phyloP scores from a whole-genome alignment of 2,113 vertebrate genomes.

The Choloepus hoffmanni region DNA sequence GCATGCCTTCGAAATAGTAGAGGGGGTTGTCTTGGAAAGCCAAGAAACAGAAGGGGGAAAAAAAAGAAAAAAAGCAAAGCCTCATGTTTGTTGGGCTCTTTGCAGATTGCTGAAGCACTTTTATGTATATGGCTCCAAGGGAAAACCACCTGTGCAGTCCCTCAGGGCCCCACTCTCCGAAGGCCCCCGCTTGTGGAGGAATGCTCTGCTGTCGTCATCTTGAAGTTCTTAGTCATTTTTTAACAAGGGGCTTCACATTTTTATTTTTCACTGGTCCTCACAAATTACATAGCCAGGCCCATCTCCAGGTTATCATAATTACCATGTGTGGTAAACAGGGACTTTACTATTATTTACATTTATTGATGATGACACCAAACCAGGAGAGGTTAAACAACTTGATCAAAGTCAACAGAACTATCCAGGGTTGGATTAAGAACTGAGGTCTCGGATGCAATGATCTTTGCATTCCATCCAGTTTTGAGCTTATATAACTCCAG shows the following conservation, averaged over 20 bases:
- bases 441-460: not conserved
- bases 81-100: not conserved
- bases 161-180: not conserved
- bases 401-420: not conserved
- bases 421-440: not conserved
- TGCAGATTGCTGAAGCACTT: not conserved
- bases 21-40: not conserved
- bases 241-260: not conserved
- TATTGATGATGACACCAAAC: not conserved
- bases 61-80: not conserved
- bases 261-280: not conserved
- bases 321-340: not conserved
- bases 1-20: not conserved
- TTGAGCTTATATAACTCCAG: not conserved
- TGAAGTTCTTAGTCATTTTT: conserved; percentile 35
- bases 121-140: not conserved
- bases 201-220: not conserved
- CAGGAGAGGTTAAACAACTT: not conserved
- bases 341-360: not conserved
- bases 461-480: not conserved
- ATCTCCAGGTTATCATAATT: not conserved
- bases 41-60: not conserved
- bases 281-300: not conserved
- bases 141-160: not conserved
- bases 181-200: not conserved